phyloP scores from a whole-genome alignment of 2,113 vertebrate species.

The Isichthys henryi region DNA sequence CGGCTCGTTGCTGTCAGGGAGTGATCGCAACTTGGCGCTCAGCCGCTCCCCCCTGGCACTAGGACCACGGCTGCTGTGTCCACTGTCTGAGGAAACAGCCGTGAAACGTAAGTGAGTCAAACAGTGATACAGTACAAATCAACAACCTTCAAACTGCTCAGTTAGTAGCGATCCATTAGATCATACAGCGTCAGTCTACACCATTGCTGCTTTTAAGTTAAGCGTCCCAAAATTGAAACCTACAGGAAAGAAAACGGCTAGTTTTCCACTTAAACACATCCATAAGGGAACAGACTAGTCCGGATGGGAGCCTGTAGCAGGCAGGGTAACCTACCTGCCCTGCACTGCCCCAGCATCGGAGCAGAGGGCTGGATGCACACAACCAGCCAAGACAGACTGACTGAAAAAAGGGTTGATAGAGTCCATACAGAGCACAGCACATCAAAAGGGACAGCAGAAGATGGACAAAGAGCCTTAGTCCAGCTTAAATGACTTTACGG shows the following conservation, averaged over 20 bases:
- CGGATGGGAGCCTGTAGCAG: neutral
- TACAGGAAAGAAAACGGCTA: neutral
- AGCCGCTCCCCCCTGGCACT: conserved; percentile 74
- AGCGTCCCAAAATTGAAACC: neutral
- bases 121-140: neutral
- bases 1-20: conserved; percentile 75
- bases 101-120: neutral
- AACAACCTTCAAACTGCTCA: neutral
- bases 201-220: neutral
- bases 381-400: neutral
- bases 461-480: neutral
- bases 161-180: neutral
- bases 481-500: neutral
- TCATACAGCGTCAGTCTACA: neutral
- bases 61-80: conserved; percentile 60
- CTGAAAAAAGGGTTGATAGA: neutral
- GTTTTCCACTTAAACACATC: neutral
- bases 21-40: conserved; percentile 70
- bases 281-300: neutral
- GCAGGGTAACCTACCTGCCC: neutral
- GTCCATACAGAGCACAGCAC: neutral
- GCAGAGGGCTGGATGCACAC: neutral
- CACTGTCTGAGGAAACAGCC: conserved; percentile 63
- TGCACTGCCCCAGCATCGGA: neutral
- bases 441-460: neutral